A percentile compares a stretch with the other conserved stretches of the same genome.
phyloP scores from a whole-genome alignment of 2,888 invertebrate genomes.

The Eledone cirrhosa region DNA sequence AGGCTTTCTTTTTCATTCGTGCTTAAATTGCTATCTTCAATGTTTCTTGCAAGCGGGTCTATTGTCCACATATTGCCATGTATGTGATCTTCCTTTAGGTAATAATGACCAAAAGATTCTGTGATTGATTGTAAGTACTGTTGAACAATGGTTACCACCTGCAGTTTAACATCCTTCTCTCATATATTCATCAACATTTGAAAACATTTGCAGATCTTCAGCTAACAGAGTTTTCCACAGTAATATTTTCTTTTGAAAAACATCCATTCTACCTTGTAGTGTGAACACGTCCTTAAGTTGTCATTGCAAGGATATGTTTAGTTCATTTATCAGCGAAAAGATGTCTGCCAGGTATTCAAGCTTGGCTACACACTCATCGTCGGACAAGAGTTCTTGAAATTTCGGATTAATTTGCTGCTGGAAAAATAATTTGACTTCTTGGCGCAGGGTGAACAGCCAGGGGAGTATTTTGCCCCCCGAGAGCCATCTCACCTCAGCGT shows the following conservation, averaged over 20 bases:
- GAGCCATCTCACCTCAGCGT: not conserved
- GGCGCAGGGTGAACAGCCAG: too few relatives aligned
- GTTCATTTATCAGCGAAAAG: not conserved
- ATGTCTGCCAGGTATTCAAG: not conserved
- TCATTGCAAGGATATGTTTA: constrained; percentile 4
- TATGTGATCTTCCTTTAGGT: not conserved
- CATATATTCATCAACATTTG: not conserved
- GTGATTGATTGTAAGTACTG: too few relatives aligned
- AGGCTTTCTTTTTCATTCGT: too few relatives aligned
- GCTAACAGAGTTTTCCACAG: not conserved
- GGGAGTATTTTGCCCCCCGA: not conserved
- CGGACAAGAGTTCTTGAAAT: not conserved
- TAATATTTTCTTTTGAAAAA: constrained; percentile 15
- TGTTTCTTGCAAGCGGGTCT: not conserved
- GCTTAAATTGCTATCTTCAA: not conserved
- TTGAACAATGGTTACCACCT: not conserved
- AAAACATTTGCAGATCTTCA: not conserved
- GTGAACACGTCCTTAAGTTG: not conserved
- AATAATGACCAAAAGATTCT: not conserved
- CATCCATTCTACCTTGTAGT: too few relatives aligned
- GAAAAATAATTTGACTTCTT: too few relatives aligned
- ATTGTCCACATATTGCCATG: not conserved
- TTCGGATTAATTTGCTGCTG: too few relatives aligned
- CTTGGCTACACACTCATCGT: not conserved
- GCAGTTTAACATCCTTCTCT: not conserved